Evolutionary conservation across 1,140 invertebrate genomes (phyloP).

Genomic region (Samia ricini): DNA sequence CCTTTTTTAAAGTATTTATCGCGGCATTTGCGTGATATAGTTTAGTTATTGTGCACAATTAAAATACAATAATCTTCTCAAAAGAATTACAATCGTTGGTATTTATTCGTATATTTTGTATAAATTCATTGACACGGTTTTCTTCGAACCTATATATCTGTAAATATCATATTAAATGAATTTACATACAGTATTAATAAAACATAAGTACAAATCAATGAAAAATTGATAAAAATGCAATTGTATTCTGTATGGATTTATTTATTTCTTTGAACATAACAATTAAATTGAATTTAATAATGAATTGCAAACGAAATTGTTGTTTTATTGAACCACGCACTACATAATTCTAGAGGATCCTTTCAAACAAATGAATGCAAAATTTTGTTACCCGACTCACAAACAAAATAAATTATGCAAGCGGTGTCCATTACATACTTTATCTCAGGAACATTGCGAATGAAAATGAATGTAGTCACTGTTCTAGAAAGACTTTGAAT

Average conservation of each 20-base stretch:
- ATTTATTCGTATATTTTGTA: too few species aligned
- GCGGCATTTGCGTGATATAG: too few species aligned
- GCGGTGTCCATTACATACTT: constrained; percentile 34
- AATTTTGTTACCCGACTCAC: constrained; percentile 27
- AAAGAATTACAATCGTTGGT: too few species aligned
- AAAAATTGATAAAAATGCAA: background rate
- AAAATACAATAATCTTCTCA: too few species aligned
- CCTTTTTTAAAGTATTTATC: too few species aligned
- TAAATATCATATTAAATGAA: too few species aligned
- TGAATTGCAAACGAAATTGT: background rate
- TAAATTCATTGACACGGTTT: too few species aligned
- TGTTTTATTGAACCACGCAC: constrained; percentile 2
- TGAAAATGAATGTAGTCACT: constrained; percentile 9
- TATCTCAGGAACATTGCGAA: constrained; percentile 27
- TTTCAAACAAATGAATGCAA: constrained; percentile 31
- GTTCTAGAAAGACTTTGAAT: constrained; percentile 11
- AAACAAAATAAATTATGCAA: constrained; percentile 39
- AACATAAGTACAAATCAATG: background rate
- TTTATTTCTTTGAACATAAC: background rate
- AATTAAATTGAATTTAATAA: background rate
- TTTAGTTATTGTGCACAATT: too few species aligned
- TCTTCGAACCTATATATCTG: too few species aligned
- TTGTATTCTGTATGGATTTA: background rate
- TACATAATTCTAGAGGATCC: constrained; percentile 9
- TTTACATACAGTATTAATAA: too few species aligned